Percentiles rank a stretch among this genome's conserved stretches.
Evolutionary conservation across 1,140 invertebrate species (phyloP).

Genomic region (Panulirus ornatus): DNA sequence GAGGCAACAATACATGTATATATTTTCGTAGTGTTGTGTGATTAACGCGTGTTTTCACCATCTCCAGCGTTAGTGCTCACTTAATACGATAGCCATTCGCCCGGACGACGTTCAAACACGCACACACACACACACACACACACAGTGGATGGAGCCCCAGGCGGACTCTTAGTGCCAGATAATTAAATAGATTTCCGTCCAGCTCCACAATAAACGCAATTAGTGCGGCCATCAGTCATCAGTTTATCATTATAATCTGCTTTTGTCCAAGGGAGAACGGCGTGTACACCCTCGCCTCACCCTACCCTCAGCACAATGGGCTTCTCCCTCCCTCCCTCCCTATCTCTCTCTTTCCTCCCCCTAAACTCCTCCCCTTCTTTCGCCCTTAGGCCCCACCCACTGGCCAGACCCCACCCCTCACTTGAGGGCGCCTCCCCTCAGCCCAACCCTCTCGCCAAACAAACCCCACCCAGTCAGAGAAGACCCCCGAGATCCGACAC

Average conservation of each 20-base stretch:
- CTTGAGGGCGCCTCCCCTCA: neutral
- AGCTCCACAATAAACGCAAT: neutral
- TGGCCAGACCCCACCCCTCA: neutral
- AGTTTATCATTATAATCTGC: constrained; percentile 3
- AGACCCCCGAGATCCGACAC: too few species aligned
- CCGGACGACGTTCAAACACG: too few species aligned
- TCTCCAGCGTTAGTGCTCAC: too few species aligned
- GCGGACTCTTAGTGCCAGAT: too few species aligned
- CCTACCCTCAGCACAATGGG: neutral
- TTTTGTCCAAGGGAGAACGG: neutral
- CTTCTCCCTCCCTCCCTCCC: neutral
- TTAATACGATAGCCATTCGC: too few species aligned
- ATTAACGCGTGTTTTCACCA: too few species aligned
- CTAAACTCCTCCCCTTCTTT: neutral
- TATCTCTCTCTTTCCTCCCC: neutral
- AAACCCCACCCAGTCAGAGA: neutral
- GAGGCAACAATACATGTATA: too few species aligned
- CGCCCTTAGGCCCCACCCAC: constrained; percentile 1
- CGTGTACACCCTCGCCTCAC: neutral
- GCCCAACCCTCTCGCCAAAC: neutral
- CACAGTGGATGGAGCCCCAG: too few species aligned
- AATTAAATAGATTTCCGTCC: too few species aligned
- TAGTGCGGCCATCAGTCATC: neutral
- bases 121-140: too few species aligned
- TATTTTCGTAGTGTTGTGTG: too few species aligned